These are phyloP conservation scores for Leptarthrus brevirostris DNA, from an alignment of 2,888 invertebrate species.

Conservation along the genomic window DNA sequence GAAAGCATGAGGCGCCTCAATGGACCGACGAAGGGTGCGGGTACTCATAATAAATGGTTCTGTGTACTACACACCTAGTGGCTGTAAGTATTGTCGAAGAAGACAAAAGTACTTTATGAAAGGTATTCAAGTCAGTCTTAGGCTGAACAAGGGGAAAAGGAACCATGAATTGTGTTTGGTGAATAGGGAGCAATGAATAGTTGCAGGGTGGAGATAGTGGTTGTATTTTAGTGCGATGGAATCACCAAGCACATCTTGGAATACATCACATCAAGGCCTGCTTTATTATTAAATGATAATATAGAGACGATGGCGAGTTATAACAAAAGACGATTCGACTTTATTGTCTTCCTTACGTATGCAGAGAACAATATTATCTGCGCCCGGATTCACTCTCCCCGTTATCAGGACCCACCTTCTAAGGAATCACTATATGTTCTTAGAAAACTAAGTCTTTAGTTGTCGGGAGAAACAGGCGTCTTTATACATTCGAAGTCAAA, in stretches of 20 bases:
- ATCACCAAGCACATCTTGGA: constrained; percentile 29
- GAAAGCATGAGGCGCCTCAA: neutral
- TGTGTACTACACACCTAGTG: constrained; percentile 49
- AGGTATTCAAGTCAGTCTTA: constrained; percentile 41
- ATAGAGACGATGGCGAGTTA: constrained; percentile 51
- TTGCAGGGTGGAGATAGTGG: constrained; percentile 6
- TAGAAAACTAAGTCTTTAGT: constrained; percentile 12
- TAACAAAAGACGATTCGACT: constrained; percentile 54
- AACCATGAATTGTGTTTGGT: neutral
- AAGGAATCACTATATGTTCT: constrained; percentile 20
- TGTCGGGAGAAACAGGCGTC: constrained; percentile 11
- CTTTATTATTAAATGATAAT: constrained; percentile 53
- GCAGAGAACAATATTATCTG: constrained; percentile 40
- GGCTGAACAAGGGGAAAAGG: neutral
- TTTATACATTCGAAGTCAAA: constrained; percentile 52
- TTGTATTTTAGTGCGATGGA: constrained; percentile 6
- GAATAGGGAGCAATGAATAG: neutral
- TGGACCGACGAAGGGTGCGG: constrained; percentile 4
- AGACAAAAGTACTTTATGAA: constrained; percentile 48
- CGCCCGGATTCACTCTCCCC: constrained; percentile 22
- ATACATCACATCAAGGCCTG: constrained; percentile 41
- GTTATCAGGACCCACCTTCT: neutral
- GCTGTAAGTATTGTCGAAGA: constrained; percentile 48
- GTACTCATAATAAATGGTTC: constrained; percentile 41
- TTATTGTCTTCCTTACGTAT: constrained; percentile 53